Percentiles rank a stretch among this genome's conserved stretches.
Evolutionary conservation across 2,888 invertebrate species (phyloP).

Genomic region (Hypsopygia costalis): DNA sequence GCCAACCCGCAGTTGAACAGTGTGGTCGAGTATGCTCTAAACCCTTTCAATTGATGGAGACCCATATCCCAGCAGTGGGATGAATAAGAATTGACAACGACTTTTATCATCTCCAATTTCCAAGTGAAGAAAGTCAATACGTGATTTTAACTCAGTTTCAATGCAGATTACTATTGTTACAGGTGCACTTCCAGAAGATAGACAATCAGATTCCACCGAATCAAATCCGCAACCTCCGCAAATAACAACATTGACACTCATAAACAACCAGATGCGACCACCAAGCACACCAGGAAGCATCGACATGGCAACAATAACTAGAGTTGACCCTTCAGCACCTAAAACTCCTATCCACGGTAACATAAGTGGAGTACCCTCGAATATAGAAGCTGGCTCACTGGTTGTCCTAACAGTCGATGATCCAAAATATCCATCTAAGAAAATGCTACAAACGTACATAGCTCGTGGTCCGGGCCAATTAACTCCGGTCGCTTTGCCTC

Average conservation of each 20-base stretch:
- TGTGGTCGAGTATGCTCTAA: no score
- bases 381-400: constrained; percentile 62
- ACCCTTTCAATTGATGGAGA: no score
- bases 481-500: constrained; percentile 55
- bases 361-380: constrained; percentile 39
- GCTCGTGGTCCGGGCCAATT: constrained; percentile 52
- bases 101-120: no score
- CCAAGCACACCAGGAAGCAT: constrained; percentile 3
- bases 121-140: no score
- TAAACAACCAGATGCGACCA: constrained; percentile 15
- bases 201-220: not conserved
- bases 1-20: no score
- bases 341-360: constrained; percentile 19
- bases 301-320: constrained; percentile 22
- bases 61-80: no score
- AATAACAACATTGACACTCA: constrained; percentile 22
- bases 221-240: constrained; percentile 11
- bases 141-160: no score
- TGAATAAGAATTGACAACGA: no score
- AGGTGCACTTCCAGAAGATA: not conserved
- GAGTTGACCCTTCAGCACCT: constrained; percentile 17
- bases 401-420: constrained; percentile 67
- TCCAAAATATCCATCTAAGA: constrained; percentile 59
- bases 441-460: constrained; percentile 69
- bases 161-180: no score